Evolutionary conservation across 1,140 invertebrate species (phyloP), one percentile per base, ranked within the genome.

Genomic region (Dreissena polymorpha): DNA sequence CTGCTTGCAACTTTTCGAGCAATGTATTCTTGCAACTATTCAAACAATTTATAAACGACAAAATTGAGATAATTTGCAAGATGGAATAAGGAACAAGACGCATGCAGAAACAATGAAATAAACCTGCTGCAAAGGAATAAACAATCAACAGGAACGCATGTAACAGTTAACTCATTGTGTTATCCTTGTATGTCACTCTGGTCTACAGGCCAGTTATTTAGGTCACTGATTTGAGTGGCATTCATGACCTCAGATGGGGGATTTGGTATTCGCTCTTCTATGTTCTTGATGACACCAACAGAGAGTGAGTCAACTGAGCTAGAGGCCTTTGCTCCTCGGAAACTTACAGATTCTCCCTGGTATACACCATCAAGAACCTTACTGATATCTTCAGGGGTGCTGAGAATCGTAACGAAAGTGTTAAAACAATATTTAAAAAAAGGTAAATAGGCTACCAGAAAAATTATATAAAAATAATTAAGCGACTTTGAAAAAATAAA

Each of bases 181-280:
- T 27, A 72, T 10, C 70, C 70, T 72, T 72, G 25, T 51, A 72
- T 72, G 70, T 29, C 70, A 72, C 18, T 49, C 70, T 49, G 70
- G 50, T 72, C 70, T 72, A 72, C 27, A 72, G 70, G 70, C 70
- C 70, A 72, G 70, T 72, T 72, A 49, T 51, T 72, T 18, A 72
- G 49, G 23, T 72, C 70, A 51, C 70, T 72, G 49, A 72, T 49
- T n/a, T 72, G 49, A 49, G 70, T 72, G 25, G 70, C 70, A 49
- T 72, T 72, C 70, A 72, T 72, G 49, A 51, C 70, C n/a, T 72
- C 70, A 72, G 70, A 72, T 16, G 16, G 10, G 7, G 70, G 70
- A 72, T 69, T 69, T 69, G 18, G 25, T 27, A 69, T 69, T 18
- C 67, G 25, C 39, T 69, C 67, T 29, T 69, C 67, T 27, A 69